Base-by-base conservation (phyloP, 2,888 invertebrate species). In the Dysmachus trigonus region DNA sequence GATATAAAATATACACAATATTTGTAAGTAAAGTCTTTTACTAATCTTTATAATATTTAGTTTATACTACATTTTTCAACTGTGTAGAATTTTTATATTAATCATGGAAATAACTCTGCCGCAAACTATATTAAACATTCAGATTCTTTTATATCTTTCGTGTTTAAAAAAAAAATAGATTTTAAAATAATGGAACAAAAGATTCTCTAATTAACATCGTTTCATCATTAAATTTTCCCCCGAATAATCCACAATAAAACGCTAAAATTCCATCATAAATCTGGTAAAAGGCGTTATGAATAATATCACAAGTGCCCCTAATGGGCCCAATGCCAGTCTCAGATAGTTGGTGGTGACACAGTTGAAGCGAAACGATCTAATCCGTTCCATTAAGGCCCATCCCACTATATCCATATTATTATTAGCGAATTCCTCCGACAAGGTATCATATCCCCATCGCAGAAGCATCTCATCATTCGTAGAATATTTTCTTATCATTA, bases 401-500 rank as follows among this genome's bases (percentile, higher is more conserved):
- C 77, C 77, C 77, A 77, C 77, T 47, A 77, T 62, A 53, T 62
- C 41, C 47, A 30, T 41, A 41, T 35, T 47, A 77, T 15, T 30
- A 81, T 81, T 38, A 72, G 72, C 72, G 27, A 83, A 83, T 83
- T 71, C 83, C 41, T 72, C 3, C 38, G 27, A 72, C 30, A 72
- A 83, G 83, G 83, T 83, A 83, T 83, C 83, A 83, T 83, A 62
- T 51, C 81, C 33, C 22, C 79, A 79, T 62, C 62, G 22, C 27
- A 62, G 6, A 18, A 79, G 27, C 30, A 79, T 51, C 30, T 51
- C 81, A 51, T 51, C 81, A 53, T 53, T 47, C 53, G 31, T 22
- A 83, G 33, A 74, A 33, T 72, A 85, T 85, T 72, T 85, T 72
- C 85, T 85, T 85, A 85, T 85, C 85, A 72, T 85, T 85, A 74